Base-by-base conservation (phyloP, 2,888 invertebrate genomes). In the Orthonychiurus folsomi region DNA sequence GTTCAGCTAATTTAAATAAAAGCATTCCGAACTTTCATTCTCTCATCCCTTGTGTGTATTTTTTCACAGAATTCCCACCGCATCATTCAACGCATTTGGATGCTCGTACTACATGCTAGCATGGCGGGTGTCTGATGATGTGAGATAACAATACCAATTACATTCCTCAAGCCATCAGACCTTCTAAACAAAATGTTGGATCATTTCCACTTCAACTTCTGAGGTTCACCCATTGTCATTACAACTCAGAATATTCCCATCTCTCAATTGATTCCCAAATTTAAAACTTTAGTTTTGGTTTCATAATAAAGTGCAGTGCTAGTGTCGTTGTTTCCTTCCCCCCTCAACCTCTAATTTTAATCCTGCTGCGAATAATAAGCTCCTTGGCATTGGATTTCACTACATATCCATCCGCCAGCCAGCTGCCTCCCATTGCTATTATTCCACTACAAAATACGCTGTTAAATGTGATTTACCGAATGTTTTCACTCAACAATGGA, bases 1-100 rank as follows among this genome's bases (percentile, higher is more conserved):
- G n/a, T n/a, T n/a, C n/a, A n/a, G 37, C 37, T 15, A 37, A 9
- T 37, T 37, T 37, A 37, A 21, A n/a, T n/a, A 52, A 52, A 52
- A 52, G 23, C 52, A 52, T n/a, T n/a, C 3, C 52, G n/a, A 52
- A n/a, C n/a, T 52, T 52, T n/a, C 23, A 20, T n/a, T 52, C 52
- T 12, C 48, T 12, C 48, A 47, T 47, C 15, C 48, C 15, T 47
- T 12, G 15, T 47, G 15, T 47, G 48, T 15, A 47, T 47, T 47
- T 47, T 12, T 47, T n/a, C n/a, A n/a, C n/a, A n/a, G n/a, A n/a
- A n/a, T n/a, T n/a, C n/a, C n/a, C n/a, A n/a, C n/a, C n/a, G n/a
- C n/a, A n/a, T n/a, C n/a, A n/a, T n/a, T n/a, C n/a, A n/a, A n/a
- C n/a, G n/a, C n/a, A n/a, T n/a, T n/a, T n/a, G n/a, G n/a, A n/a